These are phyloP conservation scores for Nomada lathburiana DNA, from an alignment of 2,888 invertebrate species.

Conservation along the genomic window DNA sequence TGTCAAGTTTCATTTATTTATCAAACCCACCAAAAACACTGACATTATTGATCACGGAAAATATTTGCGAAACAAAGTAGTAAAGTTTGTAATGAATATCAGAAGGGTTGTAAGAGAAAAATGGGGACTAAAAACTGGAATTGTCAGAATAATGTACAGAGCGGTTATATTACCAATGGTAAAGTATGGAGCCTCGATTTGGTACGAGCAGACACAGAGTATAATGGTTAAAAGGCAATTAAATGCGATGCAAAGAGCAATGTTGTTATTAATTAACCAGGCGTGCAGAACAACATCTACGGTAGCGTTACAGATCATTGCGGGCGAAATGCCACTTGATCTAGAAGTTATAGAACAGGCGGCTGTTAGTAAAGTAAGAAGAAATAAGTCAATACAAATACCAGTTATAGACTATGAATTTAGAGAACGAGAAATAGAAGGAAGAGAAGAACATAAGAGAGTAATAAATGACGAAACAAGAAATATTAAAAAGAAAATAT, in stretches of 20 bases:
- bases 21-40: no score
- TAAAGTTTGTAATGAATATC: background rate
- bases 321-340: background rate
- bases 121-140: background rate
- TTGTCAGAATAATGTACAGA: background rate
- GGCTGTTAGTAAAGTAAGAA: background rate
- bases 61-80: conserved; percentile 2
- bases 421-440: background rate
- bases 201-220: background rate
- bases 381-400: background rate
- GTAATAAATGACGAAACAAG: background rate
- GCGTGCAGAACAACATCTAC: background rate
- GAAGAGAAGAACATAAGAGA: background rate
- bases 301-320: background rate
- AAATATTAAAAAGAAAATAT: background rate
- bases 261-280: background rate
- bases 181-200: background rate
- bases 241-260: background rate
- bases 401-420: background rate
- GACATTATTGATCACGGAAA: background rate
- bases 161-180: background rate
- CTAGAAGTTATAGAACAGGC: background rate
- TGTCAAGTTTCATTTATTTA: no score
- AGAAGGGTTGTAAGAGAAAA: background rate
- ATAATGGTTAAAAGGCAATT: background rate